Evolutionary conservation across 2,888 invertebrate genomes (phyloP), one percentile per base, ranked within the genome.

Genomic region (Caenorhabditis virilis): DNA sequence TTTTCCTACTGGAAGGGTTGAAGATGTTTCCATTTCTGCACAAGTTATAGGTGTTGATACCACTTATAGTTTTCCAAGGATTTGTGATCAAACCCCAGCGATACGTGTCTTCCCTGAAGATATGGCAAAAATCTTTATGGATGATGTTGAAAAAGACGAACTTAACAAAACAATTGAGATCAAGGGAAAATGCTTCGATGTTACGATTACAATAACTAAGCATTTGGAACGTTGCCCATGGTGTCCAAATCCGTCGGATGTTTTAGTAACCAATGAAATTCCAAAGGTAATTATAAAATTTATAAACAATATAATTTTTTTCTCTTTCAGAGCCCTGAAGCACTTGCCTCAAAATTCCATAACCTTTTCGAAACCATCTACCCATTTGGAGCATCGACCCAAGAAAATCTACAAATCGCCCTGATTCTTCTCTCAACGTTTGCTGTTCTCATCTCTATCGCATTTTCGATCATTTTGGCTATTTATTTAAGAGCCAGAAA

Each of bases 131-230:
- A n/a, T n/a, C n/a, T n/a, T n/a, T n/a, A 43, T 27, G 5, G 11
- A 49, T 1, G 50, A 42, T 9, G 63, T 58, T n/a, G n/a, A 6
- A 30, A 30, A 9, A 38, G 36, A 36, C n/a, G n/a, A n/a, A 16
- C 51, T 49, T 3, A 64, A 64, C 36, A 53, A 54, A 15, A 63
- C 54, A 26, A 56, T 67, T 33, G 52, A 59, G 25, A 20, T 80
- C 47, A 72, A 72, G 22, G 79, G 76, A 9, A 75, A 74, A 26
- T 80, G 80, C 56, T 80, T 80, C 67, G 78, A 80, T 33, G 78
- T 78, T n/a, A 76, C 73, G 1, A 58, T 79, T 35, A 66, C 70
- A 20, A 68, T 80, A 2, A 69, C 65, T 18, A 78, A 77, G 53
- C 74, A 78, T 59, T 48, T 65, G 13, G 74, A 77, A 36, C 54